These are phyloP conservation scores for Baronia brevicornis DNA, from an alignment of 2,888 invertebrate species.

Conservation along the genomic window DNA sequence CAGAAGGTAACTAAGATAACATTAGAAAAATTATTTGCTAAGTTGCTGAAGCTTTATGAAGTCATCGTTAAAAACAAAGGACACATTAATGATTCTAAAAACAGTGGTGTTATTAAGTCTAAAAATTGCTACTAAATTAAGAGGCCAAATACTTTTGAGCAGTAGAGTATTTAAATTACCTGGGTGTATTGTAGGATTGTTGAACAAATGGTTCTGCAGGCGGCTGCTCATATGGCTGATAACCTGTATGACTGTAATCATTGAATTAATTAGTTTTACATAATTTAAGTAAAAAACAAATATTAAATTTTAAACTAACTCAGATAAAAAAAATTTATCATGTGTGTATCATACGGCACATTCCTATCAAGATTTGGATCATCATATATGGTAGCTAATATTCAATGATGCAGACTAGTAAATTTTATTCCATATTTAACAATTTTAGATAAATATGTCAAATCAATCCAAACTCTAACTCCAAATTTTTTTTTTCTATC, in stretches of 20 bases:
- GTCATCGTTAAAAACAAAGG: not conserved
- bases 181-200: constrained; percentile 47
- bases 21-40: too few species aligned
- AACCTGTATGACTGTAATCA: constrained; percentile 51
- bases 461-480: too few species aligned
- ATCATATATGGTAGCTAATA: constrained; percentile 44
- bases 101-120: too few species aligned
- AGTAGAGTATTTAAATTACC: constrained; percentile 30
- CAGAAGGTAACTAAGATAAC: too few species aligned
- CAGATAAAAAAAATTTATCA: constrained; percentile 56
- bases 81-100: not conserved
- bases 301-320: constrained; percentile 16
- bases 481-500: too few species aligned
- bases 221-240: constrained; percentile 60
- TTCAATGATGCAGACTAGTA: too few species aligned
- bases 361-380: constrained; percentile 70
- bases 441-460: too few species aligned
- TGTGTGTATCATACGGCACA: constrained; percentile 72
- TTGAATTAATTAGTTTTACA: constrained; percentile 1
- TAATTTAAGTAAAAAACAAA: constrained; percentile 9
- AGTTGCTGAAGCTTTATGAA: too few species aligned
- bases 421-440: too few species aligned
- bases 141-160: too few species aligned
- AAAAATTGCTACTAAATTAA: too few species aligned
- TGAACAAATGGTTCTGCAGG: constrained; percentile 53